Evolutionary conservation across 2,888 invertebrate species (phyloP), one percentile per base, ranked within the genome.

Genomic region (Macaria liturata): DNA sequence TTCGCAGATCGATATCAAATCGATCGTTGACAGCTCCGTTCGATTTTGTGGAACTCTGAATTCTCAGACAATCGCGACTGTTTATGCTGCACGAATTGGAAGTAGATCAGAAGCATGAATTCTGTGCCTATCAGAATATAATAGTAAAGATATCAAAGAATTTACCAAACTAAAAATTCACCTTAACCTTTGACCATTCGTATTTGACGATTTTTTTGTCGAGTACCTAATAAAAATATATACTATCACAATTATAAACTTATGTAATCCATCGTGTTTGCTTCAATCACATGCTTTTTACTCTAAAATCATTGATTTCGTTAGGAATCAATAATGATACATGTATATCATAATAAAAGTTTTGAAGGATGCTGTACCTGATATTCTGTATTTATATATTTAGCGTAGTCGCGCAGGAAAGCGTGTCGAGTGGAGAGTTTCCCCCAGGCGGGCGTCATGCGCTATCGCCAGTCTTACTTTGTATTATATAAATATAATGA

Each of bases 401-500:
- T 3, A 5, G 1, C 54, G 54, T 56, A 60, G 45, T 47, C 46
- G 49, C 56, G 62, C 63, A 68, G 69, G 76, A 76, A 76, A 76
- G 76, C 76, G 76, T 77, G 68, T 71, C 78, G 71, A 64, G 59
- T 44, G 63, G 66, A 71, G 72, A 71, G 72, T 76, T 76, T 76
- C 70, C 77, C 72, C 70, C 65, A 66, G 68, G 67, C 57, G 50
- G 65, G 59, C 57, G 68, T 52, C 62, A 72, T 69, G 74, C 65
- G 64, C 71, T 68, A 75, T 71, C 66, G 64, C 58, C 43, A 0
- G 45, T 37, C 46, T 52, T 59, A 57, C 57, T 57, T 48, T 54
- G 44, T 44, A 37, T 49, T 40, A 37, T 46, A 47, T 46, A 58
- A 52, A 52, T 51, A 40, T 50, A 54, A 58, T 46, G 31, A 46